Evolutionary conservation across 2,888 invertebrate genomes (phyloP).

Genomic region (Lysandra bellargus): DNA sequence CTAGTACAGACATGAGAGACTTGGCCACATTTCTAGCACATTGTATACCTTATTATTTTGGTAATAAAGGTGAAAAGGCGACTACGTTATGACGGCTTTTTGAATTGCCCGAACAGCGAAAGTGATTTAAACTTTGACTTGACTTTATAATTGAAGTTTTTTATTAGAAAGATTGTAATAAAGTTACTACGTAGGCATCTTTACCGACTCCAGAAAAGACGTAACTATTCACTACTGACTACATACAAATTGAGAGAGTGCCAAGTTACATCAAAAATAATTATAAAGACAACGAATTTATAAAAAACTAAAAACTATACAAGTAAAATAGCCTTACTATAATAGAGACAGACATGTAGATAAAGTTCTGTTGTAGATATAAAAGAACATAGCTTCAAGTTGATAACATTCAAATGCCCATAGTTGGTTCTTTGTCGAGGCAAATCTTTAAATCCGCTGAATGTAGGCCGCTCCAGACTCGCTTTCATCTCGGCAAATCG

Average conservation of each 20-base stretch:
- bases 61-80: not conserved
- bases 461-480: not conserved
- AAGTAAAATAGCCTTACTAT: not conserved
- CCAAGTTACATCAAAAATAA: not conserved
- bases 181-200: not conserved
- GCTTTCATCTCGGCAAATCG: not conserved
- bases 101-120: not conserved
- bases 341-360: not conserved
- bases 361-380: not conserved
- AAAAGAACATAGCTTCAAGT: not conserved
- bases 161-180: not conserved
- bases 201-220: not conserved
- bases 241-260: not conserved
- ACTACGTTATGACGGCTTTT: not conserved
- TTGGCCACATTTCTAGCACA: not conserved
- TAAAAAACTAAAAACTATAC: not conserved
- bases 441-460: constrained; percentile 7
- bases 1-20: not conserved
- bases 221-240: not conserved
- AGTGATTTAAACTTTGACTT: not conserved
- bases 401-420: constrained; percentile 6
- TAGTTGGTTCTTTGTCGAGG: not conserved
- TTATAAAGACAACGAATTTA: not conserved
- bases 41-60: not conserved
- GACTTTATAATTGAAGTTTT: not conserved